phyloP scores from a whole-genome alignment of 2,888 invertebrate genomes.

The Pseudanteris insignis region DNA sequence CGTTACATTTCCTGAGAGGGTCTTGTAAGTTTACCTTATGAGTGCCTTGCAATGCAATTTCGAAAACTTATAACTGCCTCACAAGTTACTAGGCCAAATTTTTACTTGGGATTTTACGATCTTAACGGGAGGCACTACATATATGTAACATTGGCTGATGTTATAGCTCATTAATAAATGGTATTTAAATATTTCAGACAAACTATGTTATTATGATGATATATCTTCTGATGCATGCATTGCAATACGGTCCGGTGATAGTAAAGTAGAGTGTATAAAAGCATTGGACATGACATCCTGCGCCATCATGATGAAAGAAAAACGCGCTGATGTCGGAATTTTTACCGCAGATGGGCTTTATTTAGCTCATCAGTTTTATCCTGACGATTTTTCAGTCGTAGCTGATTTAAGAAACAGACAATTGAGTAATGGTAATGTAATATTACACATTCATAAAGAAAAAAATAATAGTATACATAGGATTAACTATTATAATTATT shows the following conservation, averaged over 20 bases:
- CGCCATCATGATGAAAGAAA: conserved; percentile 69
- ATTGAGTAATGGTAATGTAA: too few relatives aligned
- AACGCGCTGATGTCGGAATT: conserved; percentile 70
- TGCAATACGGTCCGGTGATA: conserved; percentile 44
- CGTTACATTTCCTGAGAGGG: too few relatives aligned
- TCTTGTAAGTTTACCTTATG: too few relatives aligned
- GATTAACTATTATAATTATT: too few relatives aligned
- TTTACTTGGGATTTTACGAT: too few relatives aligned
- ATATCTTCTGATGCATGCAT: conserved; percentile 39
- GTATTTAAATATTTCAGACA: conserved; percentile 43
- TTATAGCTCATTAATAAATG: background rate
- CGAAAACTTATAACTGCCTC: too few relatives aligned
- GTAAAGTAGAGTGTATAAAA: conserved; percentile 50
- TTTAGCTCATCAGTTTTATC: conserved; percentile 65
- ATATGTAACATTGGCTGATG: too few relatives aligned
- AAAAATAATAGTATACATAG: too few relatives aligned
- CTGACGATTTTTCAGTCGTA: conserved; percentile 51
- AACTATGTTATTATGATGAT: conserved; percentile 47
- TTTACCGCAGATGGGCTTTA: conserved; percentile 73
- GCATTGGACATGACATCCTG: conserved; percentile 70
- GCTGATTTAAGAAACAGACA: conserved; percentile 52
- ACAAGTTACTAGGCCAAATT: too few relatives aligned
- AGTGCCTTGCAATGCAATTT: too few relatives aligned
- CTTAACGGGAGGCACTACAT: too few relatives aligned
- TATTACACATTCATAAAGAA: too few relatives aligned